Percentiles rank a stretch among this genome's conserved stretches.
Evolutionary conservation across 1,140 invertebrate species (phyloP).

Genomic region (Apolygus lucorum): DNA sequence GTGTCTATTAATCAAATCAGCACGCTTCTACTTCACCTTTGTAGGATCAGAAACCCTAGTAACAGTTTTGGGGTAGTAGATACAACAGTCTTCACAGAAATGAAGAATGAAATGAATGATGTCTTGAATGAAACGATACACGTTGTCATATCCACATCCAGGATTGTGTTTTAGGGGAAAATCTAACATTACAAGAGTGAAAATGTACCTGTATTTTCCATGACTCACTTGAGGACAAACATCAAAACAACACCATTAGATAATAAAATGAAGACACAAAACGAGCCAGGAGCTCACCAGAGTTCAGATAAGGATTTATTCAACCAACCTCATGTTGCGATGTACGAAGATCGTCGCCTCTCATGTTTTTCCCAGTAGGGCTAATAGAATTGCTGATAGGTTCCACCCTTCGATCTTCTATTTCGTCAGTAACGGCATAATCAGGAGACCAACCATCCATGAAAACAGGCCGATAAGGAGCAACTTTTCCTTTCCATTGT

Average conservation of each 20-base stretch:
- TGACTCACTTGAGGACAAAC: neutral
- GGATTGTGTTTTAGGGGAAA: too few relatives aligned
- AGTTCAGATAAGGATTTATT: neutral
- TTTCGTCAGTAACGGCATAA: slow-evolving; percentile 65
- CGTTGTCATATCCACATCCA: too few relatives aligned
- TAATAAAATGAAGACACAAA: too few relatives aligned
- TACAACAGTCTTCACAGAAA: too few relatives aligned
- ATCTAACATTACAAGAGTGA: too few relatives aligned
- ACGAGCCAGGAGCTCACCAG: too few relatives aligned
- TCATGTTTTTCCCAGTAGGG: slow-evolving; percentile 35
- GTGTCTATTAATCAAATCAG: too few relatives aligned
- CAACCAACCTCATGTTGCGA: slow-evolving; percentile 34
- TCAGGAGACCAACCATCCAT: slow-evolving; percentile 92
- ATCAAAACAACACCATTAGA: neutral
- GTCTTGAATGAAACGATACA: too few relatives aligned
- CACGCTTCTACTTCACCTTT: too few relatives aligned
- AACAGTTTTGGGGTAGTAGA: too few relatives aligned
- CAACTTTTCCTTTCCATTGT: slow-evolving; percentile 78
- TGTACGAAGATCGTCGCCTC: slow-evolving; percentile 33
- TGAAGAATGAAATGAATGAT: too few relatives aligned
- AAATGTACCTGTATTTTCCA: neutral
- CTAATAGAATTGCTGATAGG: slow-evolving; percentile 33
- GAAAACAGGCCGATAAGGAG: slow-evolving; percentile 85
- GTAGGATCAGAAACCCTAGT: too few relatives aligned
- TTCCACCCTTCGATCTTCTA: slow-evolving; percentile 40